phyloP scores from a whole-genome alignment of 2,888 invertebrate species.

The Mimas tiliae region DNA sequence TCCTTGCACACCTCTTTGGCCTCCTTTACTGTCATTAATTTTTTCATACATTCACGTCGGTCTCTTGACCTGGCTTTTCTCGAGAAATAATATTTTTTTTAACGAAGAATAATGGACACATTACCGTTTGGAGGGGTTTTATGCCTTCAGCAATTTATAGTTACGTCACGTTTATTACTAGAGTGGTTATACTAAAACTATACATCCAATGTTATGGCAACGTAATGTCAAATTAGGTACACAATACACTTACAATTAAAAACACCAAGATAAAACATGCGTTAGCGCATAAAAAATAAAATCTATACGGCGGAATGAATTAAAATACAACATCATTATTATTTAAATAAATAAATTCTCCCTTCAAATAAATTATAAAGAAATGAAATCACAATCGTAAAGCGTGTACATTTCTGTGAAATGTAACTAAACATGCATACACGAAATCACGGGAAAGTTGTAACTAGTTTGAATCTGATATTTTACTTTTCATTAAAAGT shows the following conservation, averaged over 20 bases:
- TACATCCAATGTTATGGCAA: conserved; percentile 20
- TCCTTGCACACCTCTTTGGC: too few species aligned
- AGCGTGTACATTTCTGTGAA: conserved; percentile 19
- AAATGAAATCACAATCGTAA: conserved; percentile 21
- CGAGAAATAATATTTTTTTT: too few species aligned
- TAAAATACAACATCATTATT: conserved; percentile 15
- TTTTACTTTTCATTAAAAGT: too few species aligned
- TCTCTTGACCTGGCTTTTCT: too few species aligned
- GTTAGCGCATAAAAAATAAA: conserved; percentile 33
- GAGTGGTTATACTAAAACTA: neutral
- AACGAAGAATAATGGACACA: too few species aligned
- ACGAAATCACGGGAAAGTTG: neutral
- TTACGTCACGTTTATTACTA: neutral
- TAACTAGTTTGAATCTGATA: too few species aligned
- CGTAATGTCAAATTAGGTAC: conserved; percentile 22
- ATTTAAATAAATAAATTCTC: conserved; percentile 24
- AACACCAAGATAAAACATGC: conserved; percentile 25
- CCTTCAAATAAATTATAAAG: conserved; percentile 25
- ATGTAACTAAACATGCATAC: conserved; percentile 6
- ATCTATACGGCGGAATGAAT: conserved; percentile 45
- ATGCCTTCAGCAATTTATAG: too few species aligned
- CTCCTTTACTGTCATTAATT: too few species aligned
- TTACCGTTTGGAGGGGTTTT: too few species aligned
- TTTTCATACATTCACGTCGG: too few species aligned
- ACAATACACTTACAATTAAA: conserved; percentile 20